Evolutionary conservation across 35 echinoderm and acorn worm species (phyloP).

Genomic region (Nesometra sesokonis): DNA sequence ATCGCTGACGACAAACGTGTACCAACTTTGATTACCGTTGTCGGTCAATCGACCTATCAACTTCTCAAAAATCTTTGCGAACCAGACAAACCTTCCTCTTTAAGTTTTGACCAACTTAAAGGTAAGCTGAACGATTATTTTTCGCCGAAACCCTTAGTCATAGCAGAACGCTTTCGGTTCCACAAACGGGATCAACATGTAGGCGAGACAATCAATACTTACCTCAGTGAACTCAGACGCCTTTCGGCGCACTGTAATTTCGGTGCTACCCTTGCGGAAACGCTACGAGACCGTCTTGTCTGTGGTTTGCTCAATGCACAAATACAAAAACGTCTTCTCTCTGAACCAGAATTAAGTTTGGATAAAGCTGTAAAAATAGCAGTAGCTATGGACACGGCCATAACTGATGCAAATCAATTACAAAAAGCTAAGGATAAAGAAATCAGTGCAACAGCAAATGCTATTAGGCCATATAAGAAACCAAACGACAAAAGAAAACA

Average conservation of each 20-base stretch:
- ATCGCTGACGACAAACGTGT: slow-evolving; percentile 1
- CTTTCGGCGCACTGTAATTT: slow-evolving; percentile 16
- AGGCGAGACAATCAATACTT: slow-evolving; percentile 14
- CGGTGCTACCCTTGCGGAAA: background rate
- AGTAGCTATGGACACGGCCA: slow-evolving; percentile 13
- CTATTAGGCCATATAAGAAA: background rate
- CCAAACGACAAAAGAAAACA: background rate
- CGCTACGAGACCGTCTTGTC: slow-evolving; percentile 5
- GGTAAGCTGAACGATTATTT: slow-evolving; percentile 25
- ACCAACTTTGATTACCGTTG: slow-evolving; percentile 1
- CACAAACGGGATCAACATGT: slow-evolving; percentile 17
- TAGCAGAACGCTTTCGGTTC: slow-evolving; percentile 19
- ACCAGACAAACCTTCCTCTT: no score
- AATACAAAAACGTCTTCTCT: slow-evolving; percentile 19
- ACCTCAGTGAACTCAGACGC: slow-evolving; percentile 5
- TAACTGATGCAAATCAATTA: background rate
- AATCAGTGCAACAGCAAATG: background rate
- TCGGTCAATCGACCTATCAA: slow-evolving; percentile 13
- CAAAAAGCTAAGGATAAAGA: slow-evolving; percentile 4
- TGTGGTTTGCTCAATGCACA: slow-evolving; percentile 9
- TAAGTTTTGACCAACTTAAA: slow-evolving; percentile 5
- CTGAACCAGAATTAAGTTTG: background rate
- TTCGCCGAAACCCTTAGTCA: slow-evolving; percentile 13
- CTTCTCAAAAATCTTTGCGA: no score
- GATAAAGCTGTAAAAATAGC: background rate